Base-by-base conservation (phyloP, 1,140 invertebrate species). In the Cotesia chilonis region DNA sequence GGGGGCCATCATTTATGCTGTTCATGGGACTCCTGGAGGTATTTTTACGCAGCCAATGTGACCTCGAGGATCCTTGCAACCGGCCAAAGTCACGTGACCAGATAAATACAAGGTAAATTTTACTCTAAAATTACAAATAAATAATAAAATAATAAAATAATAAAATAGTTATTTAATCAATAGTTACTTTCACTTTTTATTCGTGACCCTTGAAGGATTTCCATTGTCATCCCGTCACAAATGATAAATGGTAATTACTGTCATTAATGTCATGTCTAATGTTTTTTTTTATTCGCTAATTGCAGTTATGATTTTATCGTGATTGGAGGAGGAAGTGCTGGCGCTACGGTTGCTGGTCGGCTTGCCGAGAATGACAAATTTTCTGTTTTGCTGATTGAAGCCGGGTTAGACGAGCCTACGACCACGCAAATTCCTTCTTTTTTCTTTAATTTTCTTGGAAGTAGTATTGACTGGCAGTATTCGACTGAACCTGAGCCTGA, bases 1-100 rank as follows among this genome's bases (percentile, higher is more conserved):
- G 93, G 2, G 94, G 94, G 17, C 90, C 92, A 55, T 90, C 92
- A 14, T 95, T 93, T 79, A 94, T 95, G 93, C 89, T 95, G 6
- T 95, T 95, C 82, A 95, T 95, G 94, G 93, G 94, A 4, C 88
- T 95, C 0, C 88, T 95, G 14, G 94, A 95, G 79, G 93, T 94
- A 0, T 95, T 95, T 80, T 87, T 95, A 37, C 87, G 93, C 7
- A 94, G 93, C 54, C 94, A 95, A 78, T 95, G 93, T 80, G 94
- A 95, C 77, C 87, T 95, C 67, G 94, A 94, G 80, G 94, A 95
- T 84, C 94, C 94, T 3, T 95, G 94, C 80, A 92, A 92, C 35
- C 87, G 94, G 57, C 91, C 92, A 0, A 51, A 80, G 28, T 79
- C 84, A 17, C 79, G 79, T 3, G 79, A 80, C 55, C 78, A 70